Evolutionary conservation across 1,140 invertebrate genomes (phyloP), one percentile per base, ranked within the genome.

Genomic region (Drosophila subpulchrella): DNA sequence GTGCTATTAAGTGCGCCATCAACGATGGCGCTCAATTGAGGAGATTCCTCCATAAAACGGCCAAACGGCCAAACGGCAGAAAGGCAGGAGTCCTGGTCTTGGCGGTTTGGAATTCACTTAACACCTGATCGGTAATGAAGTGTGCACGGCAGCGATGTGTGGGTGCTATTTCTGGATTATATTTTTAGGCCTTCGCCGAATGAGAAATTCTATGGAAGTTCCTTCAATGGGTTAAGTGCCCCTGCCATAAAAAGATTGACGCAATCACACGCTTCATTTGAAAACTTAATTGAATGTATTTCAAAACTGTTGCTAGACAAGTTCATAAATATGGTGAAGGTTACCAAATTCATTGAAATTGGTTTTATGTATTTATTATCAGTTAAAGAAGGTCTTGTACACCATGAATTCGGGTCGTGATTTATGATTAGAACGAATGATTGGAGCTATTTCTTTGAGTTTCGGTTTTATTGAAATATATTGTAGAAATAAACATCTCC

Each of bases 1-100:
- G 42, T 38, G 84, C 79, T 82, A 83, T 86, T 83, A 89, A 88
- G 79, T 83, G 76, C 79, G 71, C 80, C 84, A 86, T 86, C 84
- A 88, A 79, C 44, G 72, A 75, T 76, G 73, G 73, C 80, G 60
- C 84, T 77, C 62, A 89, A 88, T 88, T 83, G 72, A 77, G 50
- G 79, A 76, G 84, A 80, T 80, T 80, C 76, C 79, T 58, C 51
- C 80, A 88, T 88, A 83, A 89, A 88, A 83, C 57, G 42, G 42
- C 41, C 2, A 41, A 41, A 6, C 38, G 38, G 66, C 36, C 61
- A 63, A 34, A 57, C 12, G 50, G 38, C 20, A 65, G 38, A 63
- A 42, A 50, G 27, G 38, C 70, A 61, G 74, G 47, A 55, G 67
- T 79, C 75, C 75, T 81, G 70, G 36, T 60, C 67, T 76, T 60